Conservation (phyloP, 1,140 invertebrate genomes). For the Hetaerina americana region DNA sequence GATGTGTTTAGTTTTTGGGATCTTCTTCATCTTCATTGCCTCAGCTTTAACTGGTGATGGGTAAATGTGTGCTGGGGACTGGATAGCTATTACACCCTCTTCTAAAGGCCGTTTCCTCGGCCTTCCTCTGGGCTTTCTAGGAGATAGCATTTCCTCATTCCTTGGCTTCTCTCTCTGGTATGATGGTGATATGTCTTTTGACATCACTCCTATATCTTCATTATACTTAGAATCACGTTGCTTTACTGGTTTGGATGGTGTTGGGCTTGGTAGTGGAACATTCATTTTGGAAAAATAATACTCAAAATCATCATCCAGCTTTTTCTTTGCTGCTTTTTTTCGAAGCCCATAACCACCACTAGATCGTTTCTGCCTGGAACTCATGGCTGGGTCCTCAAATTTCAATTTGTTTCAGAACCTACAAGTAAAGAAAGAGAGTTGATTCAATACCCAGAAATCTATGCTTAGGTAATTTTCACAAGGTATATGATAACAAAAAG, state of each 20-base stretch:
- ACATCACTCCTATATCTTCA: neutral
- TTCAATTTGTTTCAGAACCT: slow-evolving; percentile 8
- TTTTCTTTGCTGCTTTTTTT: slow-evolving; percentile 11
- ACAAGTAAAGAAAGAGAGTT: slow-evolving; percentile 11
- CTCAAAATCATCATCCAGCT: slow-evolving; percentile 13
- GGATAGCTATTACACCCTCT: neutral
- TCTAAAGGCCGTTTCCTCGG: slow-evolving; percentile 2
- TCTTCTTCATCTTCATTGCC: neutral
- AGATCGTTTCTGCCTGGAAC: slow-evolving; percentile 12
- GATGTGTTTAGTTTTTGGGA: neutral
- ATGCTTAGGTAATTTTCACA: neutral
- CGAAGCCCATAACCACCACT: slow-evolving; percentile 14
- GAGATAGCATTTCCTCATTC: neutral
- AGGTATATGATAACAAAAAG: neutral
- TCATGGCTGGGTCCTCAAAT: slow-evolving; percentile 5
- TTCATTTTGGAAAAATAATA: slow-evolving; percentile 12
- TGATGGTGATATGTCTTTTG: neutral
- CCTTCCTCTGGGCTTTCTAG: slow-evolving; percentile 7
- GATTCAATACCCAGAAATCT: slow-evolving; percentile 7
- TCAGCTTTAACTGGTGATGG: neutral
- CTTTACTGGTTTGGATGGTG: slow-evolving; percentile 2
- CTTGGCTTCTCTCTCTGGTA: neutral
- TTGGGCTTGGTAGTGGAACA: neutral
- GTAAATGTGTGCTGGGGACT: neutral
- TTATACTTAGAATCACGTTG: neutral